Evolutionary conservation across 1,140 invertebrate species (phyloP).

Genomic region (Trichonephila inaurata): DNA sequence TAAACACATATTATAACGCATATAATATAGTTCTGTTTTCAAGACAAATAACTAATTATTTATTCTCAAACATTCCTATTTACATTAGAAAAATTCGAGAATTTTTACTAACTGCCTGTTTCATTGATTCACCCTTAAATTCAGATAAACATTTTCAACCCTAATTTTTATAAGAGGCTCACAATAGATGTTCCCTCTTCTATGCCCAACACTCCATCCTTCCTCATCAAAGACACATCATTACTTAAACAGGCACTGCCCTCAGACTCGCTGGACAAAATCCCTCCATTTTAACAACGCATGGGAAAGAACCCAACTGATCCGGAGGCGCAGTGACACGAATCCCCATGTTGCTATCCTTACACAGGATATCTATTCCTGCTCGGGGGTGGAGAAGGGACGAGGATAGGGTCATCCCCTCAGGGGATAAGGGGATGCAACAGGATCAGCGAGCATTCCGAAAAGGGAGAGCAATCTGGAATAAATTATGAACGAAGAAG

Average conservation of each 20-base stretch:
- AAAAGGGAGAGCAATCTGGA: slow-evolving; percentile 57
- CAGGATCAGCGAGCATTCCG: slow-evolving; percentile 43
- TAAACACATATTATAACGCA: too few species aligned
- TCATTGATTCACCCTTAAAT: too few species aligned
- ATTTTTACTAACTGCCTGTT: too few species aligned
- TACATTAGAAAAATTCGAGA: too few species aligned
- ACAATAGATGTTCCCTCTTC: background rate
- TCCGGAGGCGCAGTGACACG: background rate
- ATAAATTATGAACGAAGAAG: slow-evolving; percentile 62
- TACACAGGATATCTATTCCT: slow-evolving; percentile 5
- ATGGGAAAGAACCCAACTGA: slow-evolving; percentile 1
- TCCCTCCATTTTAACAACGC: slow-evolving; percentile 7
- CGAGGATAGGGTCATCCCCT: slow-evolving; percentile 24
- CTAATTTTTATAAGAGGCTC: too few species aligned
- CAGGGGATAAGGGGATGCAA: slow-evolving; percentile 31
- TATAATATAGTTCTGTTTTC: too few species aligned
- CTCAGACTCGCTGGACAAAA: background rate
- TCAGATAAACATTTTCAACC: too few species aligned
- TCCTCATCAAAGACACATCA: slow-evolving; percentile 30
- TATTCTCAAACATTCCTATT: too few species aligned
- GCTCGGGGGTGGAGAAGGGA: background rate
- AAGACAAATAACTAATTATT: too few species aligned
- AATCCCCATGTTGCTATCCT: slow-evolving; percentile 17
- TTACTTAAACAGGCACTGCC: background rate
- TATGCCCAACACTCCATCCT: background rate